A percentile compares a stretch with the other conserved stretches of the same genome.
phyloP scores from a whole-genome alignment of 92 coral and sea anemone species.

The Epizoanthus stellaris region DNA sequence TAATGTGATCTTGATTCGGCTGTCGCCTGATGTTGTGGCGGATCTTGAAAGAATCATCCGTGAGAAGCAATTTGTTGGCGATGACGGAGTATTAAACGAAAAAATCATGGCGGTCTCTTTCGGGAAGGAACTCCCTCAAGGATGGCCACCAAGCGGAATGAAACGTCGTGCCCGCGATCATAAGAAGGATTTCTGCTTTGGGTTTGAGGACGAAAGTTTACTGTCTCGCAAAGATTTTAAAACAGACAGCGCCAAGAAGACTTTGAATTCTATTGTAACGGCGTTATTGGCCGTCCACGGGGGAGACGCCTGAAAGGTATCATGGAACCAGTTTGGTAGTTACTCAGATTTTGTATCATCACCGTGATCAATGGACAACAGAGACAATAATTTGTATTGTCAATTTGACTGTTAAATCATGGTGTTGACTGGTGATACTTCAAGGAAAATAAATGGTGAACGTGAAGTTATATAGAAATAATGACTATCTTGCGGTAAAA shows the following conservation, averaged over 20 bases:
- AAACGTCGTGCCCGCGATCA: slow-evolving; percentile 49
- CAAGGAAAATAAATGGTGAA: too few relatives aligned
- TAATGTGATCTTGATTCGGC: slow-evolving; percentile 79
- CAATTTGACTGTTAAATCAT: too few relatives aligned
- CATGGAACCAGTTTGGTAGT: neutral
- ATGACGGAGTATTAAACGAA: slow-evolving; percentile 69
- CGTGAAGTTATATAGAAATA: too few relatives aligned
- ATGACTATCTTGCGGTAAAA: too few relatives aligned
- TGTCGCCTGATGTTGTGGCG: slow-evolving; percentile 72
- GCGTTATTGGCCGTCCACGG: slow-evolving; percentile 40
- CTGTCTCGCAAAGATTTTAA: slow-evolving; percentile 59
- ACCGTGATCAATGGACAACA: neutral
- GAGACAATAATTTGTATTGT: neutral
- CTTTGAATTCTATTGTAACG: slow-evolving; percentile 25
- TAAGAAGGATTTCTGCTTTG: slow-evolving; percentile 70
- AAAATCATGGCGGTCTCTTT: slow-evolving; percentile 80
- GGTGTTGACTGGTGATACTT: neutral
- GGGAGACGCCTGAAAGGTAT: slow-evolving; percentile 1
- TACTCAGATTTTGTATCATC: neutral
- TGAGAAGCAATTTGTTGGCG: slow-evolving; percentile 71
- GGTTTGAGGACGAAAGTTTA: slow-evolving; percentile 60
- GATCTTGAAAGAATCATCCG: slow-evolving; percentile 59
- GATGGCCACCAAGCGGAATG: slow-evolving; percentile 87
- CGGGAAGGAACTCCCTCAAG: slow-evolving; percentile 69
- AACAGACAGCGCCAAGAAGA: slow-evolving; percentile 27